Evolutionary conservation across 2,113 vertebrate genomes (phyloP).

Genomic region (Clarias macrocephalus): DNA sequence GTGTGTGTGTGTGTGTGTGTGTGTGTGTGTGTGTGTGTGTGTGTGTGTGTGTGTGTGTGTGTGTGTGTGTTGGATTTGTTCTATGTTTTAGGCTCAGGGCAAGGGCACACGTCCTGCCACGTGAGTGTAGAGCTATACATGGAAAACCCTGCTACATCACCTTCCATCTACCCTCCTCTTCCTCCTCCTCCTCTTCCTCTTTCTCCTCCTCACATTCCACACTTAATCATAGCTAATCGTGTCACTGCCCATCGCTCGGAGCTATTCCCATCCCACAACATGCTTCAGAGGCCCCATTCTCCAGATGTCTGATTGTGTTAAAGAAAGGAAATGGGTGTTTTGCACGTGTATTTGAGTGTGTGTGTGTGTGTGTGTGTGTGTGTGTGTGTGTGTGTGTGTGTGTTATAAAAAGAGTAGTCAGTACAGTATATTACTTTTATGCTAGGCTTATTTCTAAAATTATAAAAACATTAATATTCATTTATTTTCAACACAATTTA

Average conservation of each 20-base stretch:
- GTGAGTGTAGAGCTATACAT: conserved; percentile 18
- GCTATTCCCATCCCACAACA: conserved; percentile 53
- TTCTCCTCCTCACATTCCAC: conserved; percentile 58
- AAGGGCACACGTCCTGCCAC: conserved; percentile 13
- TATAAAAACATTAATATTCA: background rate
- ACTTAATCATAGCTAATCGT: conserved; percentile 61
- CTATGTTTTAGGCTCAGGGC: conserved; percentile 13
- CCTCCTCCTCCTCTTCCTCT: conserved; percentile 6
- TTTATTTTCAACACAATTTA: background rate
- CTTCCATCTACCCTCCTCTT: background rate
- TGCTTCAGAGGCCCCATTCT: conserved; percentile 40
- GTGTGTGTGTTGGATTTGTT: conserved; percentile 37
- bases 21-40: conserved; percentile 50
- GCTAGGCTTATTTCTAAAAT: background rate
- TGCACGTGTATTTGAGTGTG: conserved; percentile 22
- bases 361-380: background rate
- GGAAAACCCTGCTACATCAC: conserved; percentile 22
- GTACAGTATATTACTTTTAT: conserved; percentile 29
- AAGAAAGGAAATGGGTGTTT: conserved; percentile 31
- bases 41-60: conserved; percentile 45
- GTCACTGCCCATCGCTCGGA: conserved; percentile 53
- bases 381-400: background rate
- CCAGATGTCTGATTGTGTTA: conserved; percentile 41
- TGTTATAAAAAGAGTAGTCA: background rate
- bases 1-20: conserved; percentile 45